Conservation (phyloP, 2,888 invertebrate genomes). For the Ametastegia equiseti region DNA sequence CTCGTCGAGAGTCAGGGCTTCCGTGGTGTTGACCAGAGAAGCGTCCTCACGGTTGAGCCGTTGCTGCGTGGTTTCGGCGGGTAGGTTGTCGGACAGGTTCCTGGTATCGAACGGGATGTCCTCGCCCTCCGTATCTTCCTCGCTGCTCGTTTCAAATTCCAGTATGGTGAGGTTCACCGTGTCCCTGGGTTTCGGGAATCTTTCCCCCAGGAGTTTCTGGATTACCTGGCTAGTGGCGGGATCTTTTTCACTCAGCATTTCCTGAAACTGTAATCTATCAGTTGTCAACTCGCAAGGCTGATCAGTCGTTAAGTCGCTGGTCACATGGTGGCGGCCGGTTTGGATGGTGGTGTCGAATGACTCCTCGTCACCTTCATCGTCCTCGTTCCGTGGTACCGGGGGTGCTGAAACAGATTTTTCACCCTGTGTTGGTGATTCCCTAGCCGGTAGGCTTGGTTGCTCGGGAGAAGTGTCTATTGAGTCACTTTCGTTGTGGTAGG, state of each 20-base stretch:
- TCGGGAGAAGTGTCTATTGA: neutral
- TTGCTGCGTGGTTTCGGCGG: neutral
- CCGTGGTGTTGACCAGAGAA: neutral
- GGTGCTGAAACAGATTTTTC: neutral
- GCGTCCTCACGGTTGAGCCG: neutral
- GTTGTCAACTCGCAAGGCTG: neutral
- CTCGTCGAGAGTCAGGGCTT: neutral
- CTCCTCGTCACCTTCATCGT: neutral
- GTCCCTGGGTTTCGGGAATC: neutral
- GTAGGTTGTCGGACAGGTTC: neutral
- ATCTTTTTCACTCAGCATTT: neutral
- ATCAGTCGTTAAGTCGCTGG: neutral
- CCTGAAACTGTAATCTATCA: neutral
- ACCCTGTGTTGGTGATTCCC: neutral
- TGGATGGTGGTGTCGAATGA: neutral
- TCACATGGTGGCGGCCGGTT: neutral
- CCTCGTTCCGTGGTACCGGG: neutral
- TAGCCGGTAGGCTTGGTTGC: neutral
- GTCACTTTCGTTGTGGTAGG: neutral
- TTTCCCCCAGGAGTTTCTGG: neutral
- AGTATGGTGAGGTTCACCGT: too few species aligned
- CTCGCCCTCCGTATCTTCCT: neutral
- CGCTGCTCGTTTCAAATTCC: neutral
- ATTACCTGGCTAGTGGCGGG: neutral
- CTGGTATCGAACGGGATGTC: neutral